Evolutionary conservation across 1,140 invertebrate species (phyloP).

Genomic region (Drosophila aff.): DNA sequence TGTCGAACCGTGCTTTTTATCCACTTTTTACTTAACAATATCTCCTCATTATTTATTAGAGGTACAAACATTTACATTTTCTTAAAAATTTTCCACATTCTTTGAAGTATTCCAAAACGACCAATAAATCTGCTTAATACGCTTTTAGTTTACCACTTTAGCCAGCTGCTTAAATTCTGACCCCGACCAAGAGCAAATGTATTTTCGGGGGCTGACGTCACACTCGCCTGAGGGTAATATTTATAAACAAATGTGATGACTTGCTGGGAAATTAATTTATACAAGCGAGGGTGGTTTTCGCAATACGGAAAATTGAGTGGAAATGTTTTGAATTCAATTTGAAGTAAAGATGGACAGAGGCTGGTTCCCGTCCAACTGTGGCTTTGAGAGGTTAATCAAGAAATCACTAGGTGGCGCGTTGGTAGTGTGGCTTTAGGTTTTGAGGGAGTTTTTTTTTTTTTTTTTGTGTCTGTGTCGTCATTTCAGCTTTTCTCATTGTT

Average conservation of each 20-base stretch:
- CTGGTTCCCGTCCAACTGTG: constrained; percentile 1
- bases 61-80: constrained; percentile 3
- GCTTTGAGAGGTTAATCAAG: constrained; percentile 9
- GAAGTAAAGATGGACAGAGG: neutral
- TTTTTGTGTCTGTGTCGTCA: constrained; percentile 24
- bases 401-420: constrained; percentile 41
- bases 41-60: neutral
- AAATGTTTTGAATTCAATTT: neutral
- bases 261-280: constrained; percentile 17
- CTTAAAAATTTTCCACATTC: constrained; percentile 29
- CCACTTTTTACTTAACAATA: neutral
- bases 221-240: constrained; percentile 31
- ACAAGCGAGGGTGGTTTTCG: constrained; percentile 14
- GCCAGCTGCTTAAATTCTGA: constrained; percentile 42
- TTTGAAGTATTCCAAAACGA: constrained; percentile 14
- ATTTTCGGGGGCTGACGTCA: constrained; percentile 62
- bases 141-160: neutral
- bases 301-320: neutral
- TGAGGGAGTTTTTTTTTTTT: neutral
- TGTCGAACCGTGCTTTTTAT: constrained; percentile 14
- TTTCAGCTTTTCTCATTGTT: constrained; percentile 17
- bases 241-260: constrained; percentile 46
- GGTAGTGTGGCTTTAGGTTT: constrained; percentile 32
- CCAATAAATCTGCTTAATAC: constrained; percentile 25
- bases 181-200: constrained; percentile 53